These are phyloP conservation scores for Homarus gammarus DNA, from an alignment of 2,888 invertebrate species.

Conservation along the genomic window DNA sequence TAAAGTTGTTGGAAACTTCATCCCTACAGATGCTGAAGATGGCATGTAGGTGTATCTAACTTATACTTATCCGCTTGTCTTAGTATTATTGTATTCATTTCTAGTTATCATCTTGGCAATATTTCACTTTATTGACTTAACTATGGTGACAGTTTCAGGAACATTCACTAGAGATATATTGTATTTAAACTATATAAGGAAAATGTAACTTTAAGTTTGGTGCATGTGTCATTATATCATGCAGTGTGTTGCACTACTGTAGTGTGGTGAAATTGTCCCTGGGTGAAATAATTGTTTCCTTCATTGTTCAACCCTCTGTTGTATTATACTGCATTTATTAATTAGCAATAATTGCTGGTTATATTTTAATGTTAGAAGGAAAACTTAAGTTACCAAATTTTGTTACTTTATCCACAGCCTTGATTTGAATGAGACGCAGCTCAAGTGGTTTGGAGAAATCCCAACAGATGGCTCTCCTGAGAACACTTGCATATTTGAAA, in stretches of 20 bases:
- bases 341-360: neutral
- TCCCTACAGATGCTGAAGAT: slow-evolving; percentile 9
- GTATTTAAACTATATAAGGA: no score
- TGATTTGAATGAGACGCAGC: neutral
- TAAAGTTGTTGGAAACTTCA: slow-evolving; percentile 39
- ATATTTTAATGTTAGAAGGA: neutral
- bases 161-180: no score
- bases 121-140: neutral
- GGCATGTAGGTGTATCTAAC: slow-evolving; percentile 1
- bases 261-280: neutral
- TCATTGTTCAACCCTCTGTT: neutral
- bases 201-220: no score
- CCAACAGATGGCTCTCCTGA: slow-evolving; percentile 83
- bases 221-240: no score
- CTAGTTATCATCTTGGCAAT: neutral
- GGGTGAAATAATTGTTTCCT: neutral
- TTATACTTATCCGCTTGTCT: neutral
- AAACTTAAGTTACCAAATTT: no score
- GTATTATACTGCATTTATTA: neutral
- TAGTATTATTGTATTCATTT: neutral
- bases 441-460: slow-evolving; percentile 32
- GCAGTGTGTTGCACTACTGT: no score
- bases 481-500: slow-evolving; percentile 83
- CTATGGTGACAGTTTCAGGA: no score
- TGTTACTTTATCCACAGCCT: slow-evolving; percentile 30